A percentile compares a stretch with the other conserved stretches of the same genome.
Evolutionary conservation across 2,797 vertebrate genomes (phyloP).

Genomic region (Hyperoplus lanceolatus): DNA sequence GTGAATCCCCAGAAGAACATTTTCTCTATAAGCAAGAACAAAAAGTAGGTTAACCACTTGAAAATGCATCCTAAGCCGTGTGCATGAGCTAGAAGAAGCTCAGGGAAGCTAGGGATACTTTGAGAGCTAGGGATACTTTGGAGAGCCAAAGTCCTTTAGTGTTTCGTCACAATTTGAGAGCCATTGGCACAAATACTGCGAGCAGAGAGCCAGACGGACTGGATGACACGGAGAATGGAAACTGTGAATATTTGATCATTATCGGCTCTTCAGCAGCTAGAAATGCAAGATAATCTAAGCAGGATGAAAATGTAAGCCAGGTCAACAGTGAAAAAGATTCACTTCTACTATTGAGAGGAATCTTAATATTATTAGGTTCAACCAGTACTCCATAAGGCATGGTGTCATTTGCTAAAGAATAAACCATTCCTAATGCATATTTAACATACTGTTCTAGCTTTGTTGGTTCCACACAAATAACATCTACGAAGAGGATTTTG

Average conservation of each 20-base stretch:
- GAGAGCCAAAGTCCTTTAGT: constrained; percentile 61
- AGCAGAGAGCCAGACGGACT: constrained; percentile 33
- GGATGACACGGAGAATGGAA: constrained; percentile 4
- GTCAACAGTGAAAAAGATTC: not conserved
- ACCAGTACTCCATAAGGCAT: not conserved
- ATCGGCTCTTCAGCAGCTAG: constrained; percentile 18
- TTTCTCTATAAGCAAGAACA: constrained; percentile 61
- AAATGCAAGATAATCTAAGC: constrained; percentile 3
- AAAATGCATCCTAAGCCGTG: constrained; percentile 69
- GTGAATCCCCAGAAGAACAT: constrained; percentile 60
- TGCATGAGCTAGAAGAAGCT: constrained; percentile 62
- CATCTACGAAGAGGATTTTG: not conserved
- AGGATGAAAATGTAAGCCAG: constrained; percentile 8
- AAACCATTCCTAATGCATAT: not conserved
- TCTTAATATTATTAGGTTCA: not conserved
- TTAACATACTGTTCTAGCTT: not conserved
- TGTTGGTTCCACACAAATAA: constrained; percentile 14
- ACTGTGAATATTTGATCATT: constrained; percentile 18
- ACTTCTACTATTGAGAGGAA: constrained; percentile 1
- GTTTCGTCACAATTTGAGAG: constrained; percentile 55
- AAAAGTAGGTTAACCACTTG: constrained; percentile 73
- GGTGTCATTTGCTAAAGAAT: constrained; percentile 1
- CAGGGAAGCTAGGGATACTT: constrained; percentile 54
- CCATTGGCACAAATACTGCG: constrained; percentile 37
- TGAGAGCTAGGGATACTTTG: constrained; percentile 51